These are phyloP conservation scores for Potorous gilbertii DNA, from an alignment of 2,797 vertebrate species.

Conservation along the genomic window DNA sequence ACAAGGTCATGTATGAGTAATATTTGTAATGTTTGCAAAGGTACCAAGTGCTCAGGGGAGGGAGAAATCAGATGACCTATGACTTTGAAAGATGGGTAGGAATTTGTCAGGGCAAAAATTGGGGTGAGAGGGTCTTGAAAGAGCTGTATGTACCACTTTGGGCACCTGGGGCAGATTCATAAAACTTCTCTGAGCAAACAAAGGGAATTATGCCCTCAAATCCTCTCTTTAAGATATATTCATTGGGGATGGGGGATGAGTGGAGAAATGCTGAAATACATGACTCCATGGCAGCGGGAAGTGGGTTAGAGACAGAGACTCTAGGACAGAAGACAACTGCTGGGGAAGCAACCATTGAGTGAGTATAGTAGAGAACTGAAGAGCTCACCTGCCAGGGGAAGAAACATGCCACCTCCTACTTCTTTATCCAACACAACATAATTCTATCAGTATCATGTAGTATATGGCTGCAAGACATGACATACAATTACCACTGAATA, in stretches of 20 bases:
- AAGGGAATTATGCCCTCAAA: not conserved
- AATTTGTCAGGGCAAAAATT: not conserved
- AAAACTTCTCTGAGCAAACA: not conserved
- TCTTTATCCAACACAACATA: not conserved
- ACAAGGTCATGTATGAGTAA: not conserved
- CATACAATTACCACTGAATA: not conserved
- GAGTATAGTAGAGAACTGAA: not conserved
- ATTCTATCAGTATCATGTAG: not conserved
- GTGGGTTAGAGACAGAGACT: not conserved
- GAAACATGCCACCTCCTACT: not conserved
- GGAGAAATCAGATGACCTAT: not conserved
- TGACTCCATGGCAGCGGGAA: not conserved
- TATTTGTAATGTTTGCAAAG: not conserved
- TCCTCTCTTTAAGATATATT: not conserved
- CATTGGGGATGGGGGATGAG: not conserved
- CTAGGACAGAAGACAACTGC: not conserved
- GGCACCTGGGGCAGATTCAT: not conserved
- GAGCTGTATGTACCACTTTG: not conserved
- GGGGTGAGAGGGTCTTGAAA: not conserved
- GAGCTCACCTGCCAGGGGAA: not conserved
- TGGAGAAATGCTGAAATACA: not conserved
- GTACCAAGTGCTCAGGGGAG: not conserved
- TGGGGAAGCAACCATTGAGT: not conserved
- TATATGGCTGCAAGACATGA: not conserved
- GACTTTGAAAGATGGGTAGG: not conserved